Evolutionary conservation across 2,888 invertebrate genomes (phyloP).

Genomic region (Dicyrtomina minuta): DNA sequence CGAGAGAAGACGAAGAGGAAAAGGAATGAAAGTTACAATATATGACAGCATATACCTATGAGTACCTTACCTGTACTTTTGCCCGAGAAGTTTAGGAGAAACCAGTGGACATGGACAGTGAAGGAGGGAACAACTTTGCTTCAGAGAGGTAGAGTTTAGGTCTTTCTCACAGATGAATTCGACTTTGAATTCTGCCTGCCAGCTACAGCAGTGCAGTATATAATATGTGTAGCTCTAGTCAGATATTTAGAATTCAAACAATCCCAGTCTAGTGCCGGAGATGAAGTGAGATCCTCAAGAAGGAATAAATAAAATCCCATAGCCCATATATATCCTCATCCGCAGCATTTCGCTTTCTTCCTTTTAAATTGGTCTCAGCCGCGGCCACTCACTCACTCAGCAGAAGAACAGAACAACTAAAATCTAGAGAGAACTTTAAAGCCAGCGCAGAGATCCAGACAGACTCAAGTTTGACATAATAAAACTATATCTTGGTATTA

Average conservation of each 20-base stretch:
- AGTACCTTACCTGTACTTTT: too few relatives aligned
- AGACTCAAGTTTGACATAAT: not conserved
- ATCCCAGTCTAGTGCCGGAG: too few relatives aligned
- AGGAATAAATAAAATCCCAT: slow-evolving; percentile 12
- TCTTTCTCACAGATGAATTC: slow-evolving; percentile 8
- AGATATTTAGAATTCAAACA: too few relatives aligned
- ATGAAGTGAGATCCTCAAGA: slow-evolving; percentile 3
- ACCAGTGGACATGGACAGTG: not conserved
- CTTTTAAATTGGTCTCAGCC: not conserved
- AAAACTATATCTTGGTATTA: not conserved
- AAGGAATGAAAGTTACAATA: too few relatives aligned
- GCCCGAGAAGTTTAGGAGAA: too few relatives aligned
- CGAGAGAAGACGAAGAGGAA: too few relatives aligned
- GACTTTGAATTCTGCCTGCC: too few relatives aligned
- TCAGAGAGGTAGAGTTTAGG: not conserved
- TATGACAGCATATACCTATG: too few relatives aligned
- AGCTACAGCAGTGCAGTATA: not conserved
- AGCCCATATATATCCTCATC: slow-evolving; percentile 6
- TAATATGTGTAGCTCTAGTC: too few relatives aligned
- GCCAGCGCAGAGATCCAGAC: not conserved
- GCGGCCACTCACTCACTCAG: not conserved
- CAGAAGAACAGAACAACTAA: too few relatives aligned
- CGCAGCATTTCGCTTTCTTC: not conserved
- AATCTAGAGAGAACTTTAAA: too few relatives aligned
- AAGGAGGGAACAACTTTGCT: not conserved